Evolutionary conservation across 1,140 invertebrate genomes (phyloP), one percentile per base, ranked within the genome.

Genomic region (Nixonia krombeini): DNA sequence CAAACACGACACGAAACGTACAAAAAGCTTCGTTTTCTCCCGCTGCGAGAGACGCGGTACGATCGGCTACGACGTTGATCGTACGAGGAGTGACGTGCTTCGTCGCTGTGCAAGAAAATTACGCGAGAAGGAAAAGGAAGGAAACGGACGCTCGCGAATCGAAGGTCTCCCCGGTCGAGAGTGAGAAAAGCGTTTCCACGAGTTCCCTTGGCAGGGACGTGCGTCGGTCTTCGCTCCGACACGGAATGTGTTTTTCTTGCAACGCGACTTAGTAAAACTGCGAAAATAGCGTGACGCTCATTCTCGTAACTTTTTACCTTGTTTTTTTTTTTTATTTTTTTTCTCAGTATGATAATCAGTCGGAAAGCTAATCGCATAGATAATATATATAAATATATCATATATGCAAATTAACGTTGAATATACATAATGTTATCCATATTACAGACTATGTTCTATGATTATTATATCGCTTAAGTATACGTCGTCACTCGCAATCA

Each of bases 321-420:
- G 49, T 50, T 55, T 7, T n/a, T n/a, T n/a, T n/a, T n/a, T n/a
- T n/a, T n/a, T n/a, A n/a, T n/a, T n/a, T n/a, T n/a, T n/a, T n/a
- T 17, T 63, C 50, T 72, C 69, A 69, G 82, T 83, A 84, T 66
- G 77, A 76, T 83, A 83, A 83, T 84, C 82, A 84, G 82, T 84
- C 82, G 73, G 76, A 82, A 82, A 81, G 74, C 79, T 82, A 84
- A 79, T 70, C 76, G 70, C 73, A 65, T 80, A 76, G 73, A 72
- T 75, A 70, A 74, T 67, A 71, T 75, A 70, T 79, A 77, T 78
- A 79, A 77, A 78, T 73, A 79, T 76, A 80, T 75, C 66, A 70
- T 77, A 73, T 74, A 75, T 75, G 74, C 66, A 74, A 70, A 75
- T 68, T 76, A 81, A 78, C 72, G 70, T 73, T 72, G 67, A 71